A percentile compares a stretch with the other conserved stretches of the same genome.
Conservation (phyloP, 2,113 vertebrate species). For the Budorcas taxicolor region DNA sequence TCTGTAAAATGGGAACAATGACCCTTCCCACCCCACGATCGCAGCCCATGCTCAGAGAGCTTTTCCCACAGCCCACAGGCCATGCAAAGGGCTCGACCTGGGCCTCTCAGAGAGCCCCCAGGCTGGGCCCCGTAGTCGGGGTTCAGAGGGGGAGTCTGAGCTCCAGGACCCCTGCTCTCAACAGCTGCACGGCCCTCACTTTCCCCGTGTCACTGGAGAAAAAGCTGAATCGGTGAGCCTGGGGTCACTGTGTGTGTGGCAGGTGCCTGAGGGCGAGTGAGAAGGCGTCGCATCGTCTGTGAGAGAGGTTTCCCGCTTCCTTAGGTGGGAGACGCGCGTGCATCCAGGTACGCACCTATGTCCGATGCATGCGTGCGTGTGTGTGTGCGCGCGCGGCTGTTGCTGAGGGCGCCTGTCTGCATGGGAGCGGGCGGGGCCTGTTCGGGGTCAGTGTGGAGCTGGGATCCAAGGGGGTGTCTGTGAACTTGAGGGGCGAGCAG, state of each 20-base stretch:
- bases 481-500: neutral
- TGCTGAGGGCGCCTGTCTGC: neutral
- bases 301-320: neutral
- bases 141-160: neutral
- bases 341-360: rapidly evolving
- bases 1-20: neutral
- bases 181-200: too few species aligned
- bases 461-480: rapidly evolving
- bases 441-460: rapidly evolving
- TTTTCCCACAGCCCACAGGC: neutral
- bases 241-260: neutral
- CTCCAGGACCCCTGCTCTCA: neutral
- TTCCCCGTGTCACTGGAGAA: neutral
- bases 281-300: rapidly evolving
- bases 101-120: neutral
- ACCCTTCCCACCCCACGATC: too few species aligned
- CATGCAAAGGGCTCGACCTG: neutral
- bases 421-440: rapidly evolving
- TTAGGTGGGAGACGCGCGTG: neutral
- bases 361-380: neutral
- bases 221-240: neutral
- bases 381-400: rapidly evolving
- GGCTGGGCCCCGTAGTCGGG: neutral
- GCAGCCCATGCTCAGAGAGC: neutral
- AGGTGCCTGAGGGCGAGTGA: neutral